phyloP scores from a whole-genome alignment of 2,888 invertebrate genomes.

The Eristalis intricaria region DNA sequence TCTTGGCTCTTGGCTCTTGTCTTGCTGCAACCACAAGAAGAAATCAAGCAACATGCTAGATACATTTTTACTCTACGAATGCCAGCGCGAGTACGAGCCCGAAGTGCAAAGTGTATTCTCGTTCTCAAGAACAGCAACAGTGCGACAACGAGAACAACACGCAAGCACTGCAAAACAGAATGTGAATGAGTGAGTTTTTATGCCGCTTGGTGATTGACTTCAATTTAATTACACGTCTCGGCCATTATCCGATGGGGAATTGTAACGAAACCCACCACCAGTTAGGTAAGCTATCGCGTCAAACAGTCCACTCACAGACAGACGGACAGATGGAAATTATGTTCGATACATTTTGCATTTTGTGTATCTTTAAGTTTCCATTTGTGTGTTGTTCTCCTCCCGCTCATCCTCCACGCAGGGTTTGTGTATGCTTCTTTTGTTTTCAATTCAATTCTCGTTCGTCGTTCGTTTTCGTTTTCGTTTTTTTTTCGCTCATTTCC shows the following conservation, averaged over 20 bases:
- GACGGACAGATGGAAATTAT: slow-evolving; percentile 61
- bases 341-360: slow-evolving; percentile 49
- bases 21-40: slow-evolving; percentile 6
- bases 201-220: slow-evolving; percentile 66
- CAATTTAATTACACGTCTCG: slow-evolving; percentile 68
- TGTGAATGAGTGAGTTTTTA: slow-evolving; percentile 62
- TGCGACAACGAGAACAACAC: neutral
- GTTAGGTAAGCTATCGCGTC: neutral
- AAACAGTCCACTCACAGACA: neutral
- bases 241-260: slow-evolving; percentile 41
- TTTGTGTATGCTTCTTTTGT: too few relatives aligned
- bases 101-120: slow-evolving; percentile 14
- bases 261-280: slow-evolving; percentile 1
- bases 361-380: slow-evolving; percentile 9
- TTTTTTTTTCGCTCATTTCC: slow-evolving; percentile 53
- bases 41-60: slow-evolving; percentile 31
- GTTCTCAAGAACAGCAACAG: neutral
- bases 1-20: neutral
- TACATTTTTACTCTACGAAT: slow-evolving; percentile 35
- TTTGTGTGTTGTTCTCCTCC: slow-evolving; percentile 2
- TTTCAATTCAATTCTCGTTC: slow-evolving; percentile 19
- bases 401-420: too few relatives aligned
- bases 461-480: slow-evolving; percentile 15
- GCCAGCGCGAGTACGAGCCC: neutral
- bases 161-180: slow-evolving; percentile 35